A percentile compares a stretch with the other conserved stretches of the same genome.
Conservation (phyloP, 2,888 invertebrate genomes). For the Polydrusus cervinus region DNA sequence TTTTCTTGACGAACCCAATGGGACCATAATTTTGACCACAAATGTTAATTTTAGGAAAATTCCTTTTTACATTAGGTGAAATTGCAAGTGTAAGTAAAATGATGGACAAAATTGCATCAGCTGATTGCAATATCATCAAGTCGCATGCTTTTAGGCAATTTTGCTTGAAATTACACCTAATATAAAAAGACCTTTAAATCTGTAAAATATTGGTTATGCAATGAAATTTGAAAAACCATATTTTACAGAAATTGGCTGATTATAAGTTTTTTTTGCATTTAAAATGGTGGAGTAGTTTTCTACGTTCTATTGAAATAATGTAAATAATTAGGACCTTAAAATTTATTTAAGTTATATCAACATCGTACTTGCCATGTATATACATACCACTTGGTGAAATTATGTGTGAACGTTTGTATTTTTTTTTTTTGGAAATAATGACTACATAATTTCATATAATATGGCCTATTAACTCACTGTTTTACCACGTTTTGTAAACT, state of each 20-base stretch:
- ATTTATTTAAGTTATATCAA: conserved; percentile 9
- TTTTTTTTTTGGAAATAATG: conserved; percentile 8
- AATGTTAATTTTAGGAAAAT: not conserved
- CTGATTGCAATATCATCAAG: too few relatives aligned
- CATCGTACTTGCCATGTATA: conserved; percentile 42
- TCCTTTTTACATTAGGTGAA: too few relatives aligned
- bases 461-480: conserved; percentile 22
- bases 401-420: conserved; percentile 1
- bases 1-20: conserved; percentile 28
- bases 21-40: conserved; percentile 22
- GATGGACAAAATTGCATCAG: too few relatives aligned
- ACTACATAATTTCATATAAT: conserved; percentile 13
- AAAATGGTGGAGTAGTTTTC: conserved; percentile 15
- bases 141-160: too few relatives aligned
- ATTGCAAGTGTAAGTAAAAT: too few relatives aligned
- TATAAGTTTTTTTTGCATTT: not conserved
- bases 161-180: too few relatives aligned
- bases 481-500: conserved; percentile 21
- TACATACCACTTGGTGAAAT: conserved; percentile 28
- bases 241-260: too few relatives aligned
- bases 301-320: conserved; percentile 13
- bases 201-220: not conserved
- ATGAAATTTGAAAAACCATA: too few relatives aligned
- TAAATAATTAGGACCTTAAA: conserved; percentile 23
- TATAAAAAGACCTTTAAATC: too few relatives aligned